Evolutionary conservation across 2,797 vertebrate species (phyloP), one percentile per base, ranked within the genome.

Genomic region (Ispidina picta): DNA sequence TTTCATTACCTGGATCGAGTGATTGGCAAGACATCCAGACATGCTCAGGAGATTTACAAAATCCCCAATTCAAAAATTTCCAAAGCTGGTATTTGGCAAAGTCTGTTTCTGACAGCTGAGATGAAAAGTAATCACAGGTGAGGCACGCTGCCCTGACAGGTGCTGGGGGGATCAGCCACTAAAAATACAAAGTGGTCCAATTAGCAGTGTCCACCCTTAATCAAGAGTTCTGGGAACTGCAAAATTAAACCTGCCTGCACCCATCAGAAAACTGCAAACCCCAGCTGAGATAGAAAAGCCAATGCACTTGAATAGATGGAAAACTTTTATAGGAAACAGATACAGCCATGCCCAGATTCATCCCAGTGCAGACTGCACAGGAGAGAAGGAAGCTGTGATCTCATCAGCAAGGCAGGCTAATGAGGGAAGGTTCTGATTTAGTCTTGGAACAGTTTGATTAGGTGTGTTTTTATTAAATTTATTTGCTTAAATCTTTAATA

Each of bases 281-380:
- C 33, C 51, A 75, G 1, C 8, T 14, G 54, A 55, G 33, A 29
- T 3, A 51, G 82, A 74, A 85, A 74, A 94, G 22, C 31, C 46
- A 89, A 29, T 0, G 0, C 0, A 1, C 23, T 71, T 31, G n/a
- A 89, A 58, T 1, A 52, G 44, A 80, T 11, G 15, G 68, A 77
- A 37, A 74, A 33, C 12, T 39, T 54, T 28, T 1, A 22, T 8
- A 66, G n/a, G 35, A 70, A 84, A 39, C 4, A 49, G 49, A 63
- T 9, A 20, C 26, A 85, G 44, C 13, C 44, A 13, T 6, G 51
- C 17, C 35, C 33, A 29, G 19, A 63, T 44, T 37, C 11, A n/a
- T n/a, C n/a, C n/a, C n/a, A 70, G 26, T 8, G n/a, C 43, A 62
- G 75, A 70, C 46, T 21, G 8, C 2, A 49, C 2, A 66, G 25